These are phyloP conservation scores for Sebastes schlegelii DNA, from an alignment of 2,113 vertebrate genomes.

Conservation along the genomic window DNA sequence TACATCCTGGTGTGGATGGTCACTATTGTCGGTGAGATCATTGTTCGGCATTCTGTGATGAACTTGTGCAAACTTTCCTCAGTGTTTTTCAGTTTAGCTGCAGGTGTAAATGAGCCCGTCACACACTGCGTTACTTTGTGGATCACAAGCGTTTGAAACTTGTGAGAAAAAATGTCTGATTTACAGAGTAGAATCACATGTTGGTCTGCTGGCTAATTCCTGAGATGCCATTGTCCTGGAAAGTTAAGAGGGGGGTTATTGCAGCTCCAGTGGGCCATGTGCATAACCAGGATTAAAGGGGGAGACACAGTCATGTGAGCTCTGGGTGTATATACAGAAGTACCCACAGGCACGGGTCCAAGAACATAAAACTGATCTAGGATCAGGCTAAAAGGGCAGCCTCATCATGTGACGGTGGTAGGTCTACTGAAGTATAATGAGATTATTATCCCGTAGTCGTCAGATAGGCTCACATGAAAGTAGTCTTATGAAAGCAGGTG, in stretches of 20 bases:
- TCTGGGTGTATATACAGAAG: constrained; percentile 17
- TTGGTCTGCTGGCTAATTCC: constrained; percentile 80
- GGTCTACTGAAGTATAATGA: constrained; percentile 73
- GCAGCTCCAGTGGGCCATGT: constrained; percentile 64
- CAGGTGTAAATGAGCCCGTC: constrained; percentile 9
- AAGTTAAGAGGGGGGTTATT: constrained; percentile 58
- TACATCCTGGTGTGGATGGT: constrained; percentile 98
- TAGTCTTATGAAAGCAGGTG: constrained; percentile 34
- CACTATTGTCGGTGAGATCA: constrained; percentile 90
- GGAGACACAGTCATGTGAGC: constrained; percentile 73
- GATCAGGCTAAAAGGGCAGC: constrained; percentile 18
- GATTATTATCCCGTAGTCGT: constrained; percentile 77
- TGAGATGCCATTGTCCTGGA: constrained; percentile 76
- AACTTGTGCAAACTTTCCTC: neutral
- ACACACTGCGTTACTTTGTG: neutral
- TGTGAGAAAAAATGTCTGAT: constrained; percentile 63
- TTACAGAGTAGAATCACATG: constrained; percentile 81
- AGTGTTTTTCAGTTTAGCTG: neutral
- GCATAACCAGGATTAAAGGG: constrained; percentile 69
- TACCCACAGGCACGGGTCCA: constrained; percentile 9
- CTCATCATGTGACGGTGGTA: constrained; percentile 72
- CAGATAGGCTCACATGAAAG: constrained; percentile 55
- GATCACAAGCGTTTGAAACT: constrained; percentile 65
- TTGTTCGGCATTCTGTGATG: neutral
- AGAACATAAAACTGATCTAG: constrained; percentile 21